phyloP scores from a whole-genome alignment of 2,797 vertebrate species.

The Phrynocephalus guinanensis region DNA sequence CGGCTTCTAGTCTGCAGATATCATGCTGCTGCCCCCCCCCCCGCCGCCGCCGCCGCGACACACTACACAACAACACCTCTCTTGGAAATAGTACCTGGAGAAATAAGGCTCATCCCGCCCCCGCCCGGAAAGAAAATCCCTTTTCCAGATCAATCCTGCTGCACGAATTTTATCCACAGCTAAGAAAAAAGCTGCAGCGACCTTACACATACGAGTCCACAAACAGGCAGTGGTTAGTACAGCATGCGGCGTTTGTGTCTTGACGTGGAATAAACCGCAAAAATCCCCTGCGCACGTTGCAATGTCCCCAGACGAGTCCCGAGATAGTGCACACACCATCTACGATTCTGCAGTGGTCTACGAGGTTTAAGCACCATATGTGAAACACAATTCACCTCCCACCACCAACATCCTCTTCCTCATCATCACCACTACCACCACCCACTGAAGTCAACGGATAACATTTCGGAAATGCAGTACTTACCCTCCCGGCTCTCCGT shows the following conservation, averaged over 20 bases:
- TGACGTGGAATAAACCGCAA: not conserved
- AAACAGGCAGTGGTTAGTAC: not conserved
- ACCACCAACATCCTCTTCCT: too few species aligned
- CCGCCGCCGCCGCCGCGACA: too few species aligned
- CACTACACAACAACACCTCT: too few species aligned
- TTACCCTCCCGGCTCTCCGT: slow-evolving; percentile 24
- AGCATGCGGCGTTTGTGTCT: not conserved
- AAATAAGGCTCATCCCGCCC: not conserved
- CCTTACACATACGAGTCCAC: not conserved
- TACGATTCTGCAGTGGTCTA: not conserved
- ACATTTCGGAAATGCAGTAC: not conserved
- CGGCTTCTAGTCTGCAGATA: not conserved
- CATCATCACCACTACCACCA: not conserved
- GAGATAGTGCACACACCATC: not conserved
- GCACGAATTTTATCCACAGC: not conserved
- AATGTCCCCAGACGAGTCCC: not conserved
- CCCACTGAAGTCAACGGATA: not conserved
- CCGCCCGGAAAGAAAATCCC: not conserved
- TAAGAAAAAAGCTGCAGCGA: not conserved
- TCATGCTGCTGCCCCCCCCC: not conserved
- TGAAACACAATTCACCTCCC: not conserved
- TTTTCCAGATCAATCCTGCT: not conserved
- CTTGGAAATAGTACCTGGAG: not conserved
- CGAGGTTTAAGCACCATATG: not conserved
- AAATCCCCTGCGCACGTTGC: not conserved